Conservation (phyloP, 2,113 vertebrate species). For the Cavia aperea region DNA sequence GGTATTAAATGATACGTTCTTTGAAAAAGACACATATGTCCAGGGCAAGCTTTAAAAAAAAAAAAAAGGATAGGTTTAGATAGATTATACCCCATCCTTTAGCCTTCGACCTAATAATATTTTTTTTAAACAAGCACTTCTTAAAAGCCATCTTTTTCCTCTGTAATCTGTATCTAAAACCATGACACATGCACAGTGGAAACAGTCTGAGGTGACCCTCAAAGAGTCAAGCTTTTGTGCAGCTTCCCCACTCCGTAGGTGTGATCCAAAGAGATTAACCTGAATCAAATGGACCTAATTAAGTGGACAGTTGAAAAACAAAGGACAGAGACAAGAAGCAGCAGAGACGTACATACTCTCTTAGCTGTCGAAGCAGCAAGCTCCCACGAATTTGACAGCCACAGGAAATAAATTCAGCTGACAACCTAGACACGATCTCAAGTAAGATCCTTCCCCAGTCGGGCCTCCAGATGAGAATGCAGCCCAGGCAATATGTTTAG, state of each 20-base stretch:
- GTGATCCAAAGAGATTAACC: not conserved
- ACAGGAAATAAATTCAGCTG: not conserved
- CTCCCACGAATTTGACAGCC: not conserved
- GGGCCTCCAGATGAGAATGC: not conserved
- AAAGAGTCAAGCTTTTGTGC: not conserved
- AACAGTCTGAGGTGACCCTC: not conserved
- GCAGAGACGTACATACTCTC: not conserved
- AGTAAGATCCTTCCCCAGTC: not conserved
- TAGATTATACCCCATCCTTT: not conserved
- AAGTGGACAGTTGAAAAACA: not conserved
- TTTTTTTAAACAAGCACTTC: slow-evolving; percentile 20
- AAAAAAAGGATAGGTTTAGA: not conserved
- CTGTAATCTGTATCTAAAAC: not conserved
- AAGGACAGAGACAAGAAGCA: not conserved
- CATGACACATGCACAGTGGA: not conserved
- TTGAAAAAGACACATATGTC: slow-evolving; percentile 11
- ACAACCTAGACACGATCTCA: not conserved
- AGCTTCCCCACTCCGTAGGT: not conserved
- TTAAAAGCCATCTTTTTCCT: not conserved
- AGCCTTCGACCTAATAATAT: not conserved
- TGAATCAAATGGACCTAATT: not conserved
- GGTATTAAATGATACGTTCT: not conserved
- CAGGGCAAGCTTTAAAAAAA: not conserved
- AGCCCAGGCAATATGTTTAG: not conserved
- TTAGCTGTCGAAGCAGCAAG: not conserved